These are phyloP conservation scores for Drosophila mettleri DNA, from an alignment of 2,888 invertebrate genomes.

Conservation along the genomic window DNA sequence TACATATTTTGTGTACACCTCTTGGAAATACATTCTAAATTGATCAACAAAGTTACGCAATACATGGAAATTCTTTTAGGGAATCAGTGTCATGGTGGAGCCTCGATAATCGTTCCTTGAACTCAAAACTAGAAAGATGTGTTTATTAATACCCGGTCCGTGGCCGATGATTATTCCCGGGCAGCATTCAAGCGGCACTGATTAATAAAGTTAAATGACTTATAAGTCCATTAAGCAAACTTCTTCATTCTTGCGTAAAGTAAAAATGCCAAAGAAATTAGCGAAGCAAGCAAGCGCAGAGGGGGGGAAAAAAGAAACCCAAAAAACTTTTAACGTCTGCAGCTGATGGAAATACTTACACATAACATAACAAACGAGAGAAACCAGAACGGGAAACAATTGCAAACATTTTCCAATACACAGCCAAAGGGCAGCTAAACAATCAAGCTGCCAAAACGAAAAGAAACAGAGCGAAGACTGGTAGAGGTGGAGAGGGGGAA, in stretches of 20 bases:
- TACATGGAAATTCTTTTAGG: too few relatives aligned
- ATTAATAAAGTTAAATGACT: slow-evolving; percentile 75
- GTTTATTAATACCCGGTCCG: neutral
- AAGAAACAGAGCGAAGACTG: neutral
- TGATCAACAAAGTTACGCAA: neutral
- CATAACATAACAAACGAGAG: slow-evolving; percentile 56
- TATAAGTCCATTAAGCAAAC: slow-evolving; percentile 75
- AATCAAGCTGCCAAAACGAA: slow-evolving; percentile 15
- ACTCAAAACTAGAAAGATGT: slow-evolving; percentile 30
- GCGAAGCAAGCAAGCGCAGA: slow-evolving; percentile 52
- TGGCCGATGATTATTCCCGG: slow-evolving; percentile 17
- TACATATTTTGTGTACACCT: slow-evolving; percentile 1
- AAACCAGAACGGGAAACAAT: slow-evolving; percentile 54
- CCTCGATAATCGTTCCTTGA: slow-evolving; percentile 34
- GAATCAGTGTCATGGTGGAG: too few relatives aligned
- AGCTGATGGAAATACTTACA: slow-evolving; percentile 69
- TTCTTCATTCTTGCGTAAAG: slow-evolving; percentile 70
- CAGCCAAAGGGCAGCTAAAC: slow-evolving; percentile 38
- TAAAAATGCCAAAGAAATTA: slow-evolving; percentile 71
- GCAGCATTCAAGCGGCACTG: slow-evolving; percentile 67
- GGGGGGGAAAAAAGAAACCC: slow-evolving; percentile 12
- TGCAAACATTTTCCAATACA: slow-evolving; percentile 63
- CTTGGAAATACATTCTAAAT: neutral
- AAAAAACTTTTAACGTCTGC: slow-evolving; percentile 65
- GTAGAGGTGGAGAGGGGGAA: neutral